These are phyloP conservation scores for Decapterus maruadsi DNA, from an alignment of 2,797 vertebrate genomes.

Conservation along the genomic window DNA sequence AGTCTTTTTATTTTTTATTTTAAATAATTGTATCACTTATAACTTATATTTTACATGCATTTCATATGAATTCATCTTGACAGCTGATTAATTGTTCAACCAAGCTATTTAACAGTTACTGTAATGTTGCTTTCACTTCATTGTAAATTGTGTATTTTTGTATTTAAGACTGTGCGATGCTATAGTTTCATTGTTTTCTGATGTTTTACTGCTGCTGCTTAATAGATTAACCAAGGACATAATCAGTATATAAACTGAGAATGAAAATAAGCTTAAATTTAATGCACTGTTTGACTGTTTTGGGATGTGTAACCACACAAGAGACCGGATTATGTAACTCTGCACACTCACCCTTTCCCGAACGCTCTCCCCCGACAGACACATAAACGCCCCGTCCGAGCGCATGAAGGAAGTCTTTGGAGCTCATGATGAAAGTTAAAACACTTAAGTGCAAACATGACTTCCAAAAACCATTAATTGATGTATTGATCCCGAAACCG, in stretches of 20 bases:
- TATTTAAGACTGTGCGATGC: neutral
- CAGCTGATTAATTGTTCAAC: neutral
- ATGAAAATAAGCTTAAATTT: neutral
- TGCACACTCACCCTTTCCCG: slow-evolving; percentile 35
- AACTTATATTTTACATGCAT: neutral
- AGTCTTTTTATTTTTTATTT: too few relatives aligned
- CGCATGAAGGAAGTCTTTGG: slow-evolving; percentile 46
- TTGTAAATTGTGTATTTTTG: neutral
- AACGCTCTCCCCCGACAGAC: slow-evolving; percentile 8
- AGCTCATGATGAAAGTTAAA: slow-evolving; percentile 65
- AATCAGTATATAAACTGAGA: neutral
- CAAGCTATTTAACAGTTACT: neutral
- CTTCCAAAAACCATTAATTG: slow-evolving; percentile 75
- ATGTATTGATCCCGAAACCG: slow-evolving; percentile 61
- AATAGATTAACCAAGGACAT: neutral
- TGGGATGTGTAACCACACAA: slow-evolving; percentile 14
- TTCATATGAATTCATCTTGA: neutral
- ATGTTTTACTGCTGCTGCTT: neutral
- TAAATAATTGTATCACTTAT: too few relatives aligned
- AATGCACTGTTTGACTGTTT: slow-evolving; percentile 9
- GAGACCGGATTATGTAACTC: slow-evolving; percentile 48
- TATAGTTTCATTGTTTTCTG: neutral
- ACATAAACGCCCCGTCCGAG: slow-evolving; percentile 2
- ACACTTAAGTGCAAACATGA: slow-evolving; percentile 66
- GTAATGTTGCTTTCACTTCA: neutral